Evolutionary conservation across 2,113 vertebrate species (phyloP), one percentile per base, ranked within the genome.

Genomic region (Emydocephalus ijimae): DNA sequence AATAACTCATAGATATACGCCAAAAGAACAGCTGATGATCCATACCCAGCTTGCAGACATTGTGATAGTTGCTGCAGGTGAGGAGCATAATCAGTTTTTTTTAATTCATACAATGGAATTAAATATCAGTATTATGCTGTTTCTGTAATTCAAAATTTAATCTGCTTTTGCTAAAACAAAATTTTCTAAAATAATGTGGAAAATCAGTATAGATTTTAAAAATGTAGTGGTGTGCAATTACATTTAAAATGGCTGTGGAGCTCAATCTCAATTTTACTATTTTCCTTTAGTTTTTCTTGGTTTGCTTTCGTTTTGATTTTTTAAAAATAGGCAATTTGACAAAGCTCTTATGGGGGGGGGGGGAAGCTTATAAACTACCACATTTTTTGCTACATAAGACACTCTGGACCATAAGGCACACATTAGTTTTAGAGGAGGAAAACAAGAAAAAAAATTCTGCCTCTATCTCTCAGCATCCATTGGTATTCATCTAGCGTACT

Each of bases 1-100:
- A 85, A 98, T 99, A 86, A 95, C 98, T 89, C 98, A 99, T 96
- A 98, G 98, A 91, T 98, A 98, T 39, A 99, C 98, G 2, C 98
- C 98, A 24, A 98, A 96, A 96, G 98, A 98, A 45, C 98, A 97
- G 90, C 96, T 99, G 94, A 98, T 98, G 96, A 97, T 97, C 92
- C 97, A 98, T 4, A 98, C 97, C 0, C 96, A 96, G 24, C 96
- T 98, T 52, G 98, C 98, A 59, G 98, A 99, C 94, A 97, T 99
- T 57, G 93, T 99, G 34, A 96, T 99, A 88, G 98, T 98, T 43
- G 98, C 98, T 94, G 98, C 98, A 97, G 98, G 98, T 99, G 97
- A 91, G 48, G 87, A 87, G 23, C 6, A 50, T 45, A 15, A 21
- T 29, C 57, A 87, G 21, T 26, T 18, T 90, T 50, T 90, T 29